These are phyloP conservation scores for Drosophila kuntzei DNA, from an alignment of 2,888 invertebrate species.

Conservation along the genomic window DNA sequence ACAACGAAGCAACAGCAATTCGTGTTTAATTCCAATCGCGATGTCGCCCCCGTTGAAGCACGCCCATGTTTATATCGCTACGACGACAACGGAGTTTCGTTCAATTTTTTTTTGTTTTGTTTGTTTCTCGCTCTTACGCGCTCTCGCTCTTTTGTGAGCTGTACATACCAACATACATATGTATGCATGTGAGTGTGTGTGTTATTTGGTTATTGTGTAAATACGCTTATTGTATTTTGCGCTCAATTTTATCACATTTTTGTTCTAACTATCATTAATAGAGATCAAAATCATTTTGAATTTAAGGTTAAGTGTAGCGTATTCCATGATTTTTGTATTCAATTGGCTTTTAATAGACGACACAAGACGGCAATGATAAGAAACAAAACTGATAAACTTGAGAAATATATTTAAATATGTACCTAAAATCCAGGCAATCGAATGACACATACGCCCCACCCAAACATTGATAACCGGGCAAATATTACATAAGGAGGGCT, in stretches of 20 bases:
- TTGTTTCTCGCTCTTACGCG: slow-evolving; percentile 53
- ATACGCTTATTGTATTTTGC: slow-evolving; percentile 30
- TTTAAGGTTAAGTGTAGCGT: slow-evolving; percentile 7
- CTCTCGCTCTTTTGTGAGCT: slow-evolving; percentile 22
- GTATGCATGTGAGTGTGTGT: slow-evolving; percentile 14
- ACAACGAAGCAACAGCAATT: slow-evolving; percentile 60
- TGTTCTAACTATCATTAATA: slow-evolving; percentile 22
- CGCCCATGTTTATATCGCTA: slow-evolving; percentile 73
- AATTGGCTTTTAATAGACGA: not conserved
- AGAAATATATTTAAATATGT: slow-evolving; percentile 17
- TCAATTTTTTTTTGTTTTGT: slow-evolving; percentile 61
- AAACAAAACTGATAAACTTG: slow-evolving; percentile 20
- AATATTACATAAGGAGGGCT: slow-evolving; percentile 61
- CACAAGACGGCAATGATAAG: slow-evolving; percentile 25
- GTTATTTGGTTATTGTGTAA: slow-evolving; percentile 55
- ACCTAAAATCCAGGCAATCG: slow-evolving; percentile 26
- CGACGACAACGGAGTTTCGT: slow-evolving; percentile 69
- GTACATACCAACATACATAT: not conserved
- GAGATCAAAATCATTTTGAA: slow-evolving; percentile 23
- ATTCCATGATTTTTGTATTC: not conserved
- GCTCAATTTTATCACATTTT: slow-evolving; percentile 43
- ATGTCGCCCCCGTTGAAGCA: slow-evolving; percentile 45
- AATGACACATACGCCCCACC: slow-evolving; percentile 33
- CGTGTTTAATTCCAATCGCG: slow-evolving; percentile 48
- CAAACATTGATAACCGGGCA: slow-evolving; percentile 39